phyloP scores from a whole-genome alignment of 1,140 invertebrate species.

The Cephus cinctus region DNA sequence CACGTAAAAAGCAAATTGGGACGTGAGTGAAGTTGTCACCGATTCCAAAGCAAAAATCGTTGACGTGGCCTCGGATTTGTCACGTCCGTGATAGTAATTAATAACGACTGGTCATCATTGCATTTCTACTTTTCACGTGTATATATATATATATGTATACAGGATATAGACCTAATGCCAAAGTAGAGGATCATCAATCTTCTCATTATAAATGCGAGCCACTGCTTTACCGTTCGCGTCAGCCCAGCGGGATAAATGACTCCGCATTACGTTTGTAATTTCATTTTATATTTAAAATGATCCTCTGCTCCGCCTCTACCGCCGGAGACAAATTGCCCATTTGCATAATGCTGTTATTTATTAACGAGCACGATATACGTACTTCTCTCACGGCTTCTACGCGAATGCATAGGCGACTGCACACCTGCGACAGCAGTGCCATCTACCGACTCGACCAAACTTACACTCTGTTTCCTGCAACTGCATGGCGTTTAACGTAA shows the following conservation, averaged over 20 bases:
- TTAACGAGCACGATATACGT: constrained; percentile 27
- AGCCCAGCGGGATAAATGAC: constrained; percentile 40
- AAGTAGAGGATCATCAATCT: constrained; percentile 46
- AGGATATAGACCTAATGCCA: too few relatives aligned
- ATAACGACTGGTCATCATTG: constrained; percentile 11
- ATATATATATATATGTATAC: too few relatives aligned
- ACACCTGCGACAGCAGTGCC: too few relatives aligned
- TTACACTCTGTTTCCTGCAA: too few relatives aligned
- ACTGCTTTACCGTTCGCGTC: constrained; percentile 31
- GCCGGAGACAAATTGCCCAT: constrained; percentile 44
- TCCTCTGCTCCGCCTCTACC: constrained; percentile 6
- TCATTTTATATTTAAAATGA: constrained; percentile 48
- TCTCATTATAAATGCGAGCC: constrained; percentile 43
- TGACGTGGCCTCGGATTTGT: not conserved
- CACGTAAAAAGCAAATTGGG: too few relatives aligned
- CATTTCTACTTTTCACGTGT: constrained; percentile 5
- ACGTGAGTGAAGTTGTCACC: too few relatives aligned
- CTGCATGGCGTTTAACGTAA: too few relatives aligned
- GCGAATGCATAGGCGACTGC: not conserved
- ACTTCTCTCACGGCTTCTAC: constrained; percentile 1
- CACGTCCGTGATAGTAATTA: constrained; percentile 13
- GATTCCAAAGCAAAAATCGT: too few relatives aligned
- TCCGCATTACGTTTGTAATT: constrained; percentile 42
- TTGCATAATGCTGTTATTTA: constrained; percentile 49
- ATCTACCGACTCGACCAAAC: too few relatives aligned